These are phyloP conservation scores for Synanthedon tipuliformis DNA, from an alignment of 2,888 invertebrate genomes.

Conservation along the genomic window DNA sequence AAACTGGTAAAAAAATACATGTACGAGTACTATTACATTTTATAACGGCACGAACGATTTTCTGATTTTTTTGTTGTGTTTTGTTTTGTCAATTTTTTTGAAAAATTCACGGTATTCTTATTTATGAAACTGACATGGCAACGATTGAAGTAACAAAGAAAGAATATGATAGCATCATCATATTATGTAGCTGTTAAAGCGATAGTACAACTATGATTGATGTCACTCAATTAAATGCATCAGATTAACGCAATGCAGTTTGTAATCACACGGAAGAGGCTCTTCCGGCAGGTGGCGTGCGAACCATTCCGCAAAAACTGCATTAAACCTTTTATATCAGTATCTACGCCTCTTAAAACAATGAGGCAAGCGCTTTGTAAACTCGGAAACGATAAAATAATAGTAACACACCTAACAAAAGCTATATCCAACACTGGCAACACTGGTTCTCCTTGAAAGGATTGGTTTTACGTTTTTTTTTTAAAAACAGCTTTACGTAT, in stretches of 20 bases:
- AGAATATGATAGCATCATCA: background rate
- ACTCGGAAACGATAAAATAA: conserved; percentile 16
- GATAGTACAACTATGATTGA: background rate
- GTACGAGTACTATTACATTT: too few species aligned
- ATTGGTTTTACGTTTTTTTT: background rate
- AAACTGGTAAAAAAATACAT: too few species aligned
- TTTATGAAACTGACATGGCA: too few species aligned
- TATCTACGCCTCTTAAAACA: background rate
- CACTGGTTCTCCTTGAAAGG: background rate
- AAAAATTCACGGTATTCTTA: too few species aligned
- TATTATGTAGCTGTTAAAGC: background rate
- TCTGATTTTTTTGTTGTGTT: too few species aligned
- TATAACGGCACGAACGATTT: too few species aligned
- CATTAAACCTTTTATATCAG: background rate
- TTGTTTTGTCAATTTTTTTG: too few species aligned
- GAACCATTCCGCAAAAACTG: conserved; percentile 7
- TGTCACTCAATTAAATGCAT: background rate
- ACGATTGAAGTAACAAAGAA: background rate
- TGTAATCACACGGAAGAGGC: conserved; percentile 12
- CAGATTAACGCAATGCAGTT: background rate
- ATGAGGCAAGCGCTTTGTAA: background rate
- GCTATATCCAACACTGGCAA: background rate
- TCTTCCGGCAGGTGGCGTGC: conserved; percentile 25
- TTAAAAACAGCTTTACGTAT: background rate
- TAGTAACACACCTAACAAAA: conserved; percentile 7